Conservation (phyloP, 2,113 vertebrate species). For the Otus sunia region DNA sequence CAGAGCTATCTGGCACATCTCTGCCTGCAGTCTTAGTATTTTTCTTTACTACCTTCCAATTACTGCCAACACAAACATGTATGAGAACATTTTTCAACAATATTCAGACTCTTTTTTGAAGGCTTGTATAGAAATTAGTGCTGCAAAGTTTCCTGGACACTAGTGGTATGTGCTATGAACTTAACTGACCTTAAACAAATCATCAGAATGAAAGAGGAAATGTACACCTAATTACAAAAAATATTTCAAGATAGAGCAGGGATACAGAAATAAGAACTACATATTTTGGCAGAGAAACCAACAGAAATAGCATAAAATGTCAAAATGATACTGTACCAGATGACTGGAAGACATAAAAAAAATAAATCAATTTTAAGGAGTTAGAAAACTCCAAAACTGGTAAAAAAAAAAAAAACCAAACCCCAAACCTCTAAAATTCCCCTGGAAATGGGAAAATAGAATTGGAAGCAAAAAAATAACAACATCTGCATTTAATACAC, state of each 20-base stretch:
- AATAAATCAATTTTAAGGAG: background rate
- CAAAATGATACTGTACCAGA: background rate
- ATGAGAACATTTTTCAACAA: background rate
- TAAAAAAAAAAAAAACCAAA: background rate
- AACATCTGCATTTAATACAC: conserved; percentile 50
- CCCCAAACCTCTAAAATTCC: background rate
- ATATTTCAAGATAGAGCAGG: background rate
- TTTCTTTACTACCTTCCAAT: background rate
- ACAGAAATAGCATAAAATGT: background rate
- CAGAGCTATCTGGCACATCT: background rate
- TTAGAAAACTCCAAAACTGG: background rate
- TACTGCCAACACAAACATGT: background rate
- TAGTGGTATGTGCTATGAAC: background rate
- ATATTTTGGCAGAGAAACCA: background rate
- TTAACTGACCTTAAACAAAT: background rate
- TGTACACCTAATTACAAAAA: background rate
- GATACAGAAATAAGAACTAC: background rate
- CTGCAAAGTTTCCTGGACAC: background rate
- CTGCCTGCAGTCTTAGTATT: background rate
- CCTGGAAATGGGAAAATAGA: background rate
- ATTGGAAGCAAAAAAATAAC: background rate
- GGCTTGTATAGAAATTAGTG: background rate
- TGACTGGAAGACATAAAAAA: background rate
- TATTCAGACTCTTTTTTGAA: background rate
- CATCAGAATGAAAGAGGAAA: background rate